Evolutionary conservation across 1,140 invertebrate species (phyloP).

Genomic region (Fragariocoptes setiger): DNA sequence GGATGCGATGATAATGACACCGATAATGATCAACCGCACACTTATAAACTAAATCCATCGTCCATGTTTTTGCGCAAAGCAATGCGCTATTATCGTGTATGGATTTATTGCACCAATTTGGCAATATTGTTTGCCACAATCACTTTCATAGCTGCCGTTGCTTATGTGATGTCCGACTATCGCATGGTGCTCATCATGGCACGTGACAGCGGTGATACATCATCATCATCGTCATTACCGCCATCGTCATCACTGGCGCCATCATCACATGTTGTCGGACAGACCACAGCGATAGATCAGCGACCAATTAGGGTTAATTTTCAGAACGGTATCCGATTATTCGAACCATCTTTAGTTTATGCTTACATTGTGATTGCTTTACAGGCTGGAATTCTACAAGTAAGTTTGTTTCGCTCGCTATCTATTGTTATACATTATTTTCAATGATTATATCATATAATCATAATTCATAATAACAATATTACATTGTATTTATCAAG

Average conservation of each 20-base stretch:
- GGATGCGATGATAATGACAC: not conserved
- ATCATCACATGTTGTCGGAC: not conserved
- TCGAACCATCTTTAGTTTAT: slow-evolving; percentile 48
- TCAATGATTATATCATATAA: too few species aligned
- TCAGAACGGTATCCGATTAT: slow-evolving; percentile 18
- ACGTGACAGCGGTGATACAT: too few species aligned
- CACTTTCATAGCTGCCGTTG: slow-evolving; percentile 40
- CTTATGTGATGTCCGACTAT: slow-evolving; percentile 26
- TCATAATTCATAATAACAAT: too few species aligned
- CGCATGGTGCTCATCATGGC: slow-evolving; percentile 28
- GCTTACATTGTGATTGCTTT: slow-evolving; percentile 41
- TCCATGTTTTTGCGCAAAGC: slow-evolving; percentile 16
- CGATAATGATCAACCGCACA: not conserved
- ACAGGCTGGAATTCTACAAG: slow-evolving; percentile 23
- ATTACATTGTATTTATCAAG: too few species aligned
- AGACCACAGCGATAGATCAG: not conserved
- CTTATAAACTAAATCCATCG: not conserved
- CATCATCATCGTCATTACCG: not conserved
- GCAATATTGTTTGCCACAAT: slow-evolving; percentile 44
- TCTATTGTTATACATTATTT: not conserved
- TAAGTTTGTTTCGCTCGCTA: slow-evolving; percentile 7
- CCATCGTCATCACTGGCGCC: not conserved
- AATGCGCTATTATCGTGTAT: slow-evolving; percentile 45
- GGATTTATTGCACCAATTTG: slow-evolving; percentile 68
- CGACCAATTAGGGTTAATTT: slow-evolving; percentile 8